Evolutionary conservation across 92 coral and sea anemone species (phyloP).

Genomic region (Metridium senile): DNA sequence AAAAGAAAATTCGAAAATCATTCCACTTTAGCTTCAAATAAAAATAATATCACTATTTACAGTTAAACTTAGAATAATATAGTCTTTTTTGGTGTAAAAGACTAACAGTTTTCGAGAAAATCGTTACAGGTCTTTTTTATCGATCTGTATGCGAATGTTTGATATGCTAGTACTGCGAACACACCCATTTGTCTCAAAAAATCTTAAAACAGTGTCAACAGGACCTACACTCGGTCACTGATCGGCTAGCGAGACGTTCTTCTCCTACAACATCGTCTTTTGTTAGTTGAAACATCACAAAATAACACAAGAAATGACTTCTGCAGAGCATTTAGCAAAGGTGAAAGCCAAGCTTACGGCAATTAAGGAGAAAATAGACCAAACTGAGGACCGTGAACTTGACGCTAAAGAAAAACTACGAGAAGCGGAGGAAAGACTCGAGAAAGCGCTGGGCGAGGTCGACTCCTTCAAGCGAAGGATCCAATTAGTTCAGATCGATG

Average conservation of each 20-base stretch:
- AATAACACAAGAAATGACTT: conserved; percentile 12
- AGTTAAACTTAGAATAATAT: background rate
- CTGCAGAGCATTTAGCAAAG: conserved; percentile 47
- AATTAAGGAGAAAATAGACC: conserved; percentile 78
- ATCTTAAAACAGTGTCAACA: background rate
- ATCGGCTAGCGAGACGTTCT: conserved; percentile 13
- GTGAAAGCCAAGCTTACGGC: conserved; percentile 73
- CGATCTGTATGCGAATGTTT: conserved; percentile 18
- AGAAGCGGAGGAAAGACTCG: conserved; percentile 55
- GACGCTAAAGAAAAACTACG: conserved; percentile 66
- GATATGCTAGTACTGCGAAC: conserved; percentile 1
- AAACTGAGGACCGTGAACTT: conserved; percentile 74
- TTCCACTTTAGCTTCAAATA: background rate
- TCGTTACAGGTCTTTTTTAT: conserved; percentile 25
- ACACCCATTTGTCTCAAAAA: conserved; percentile 22
- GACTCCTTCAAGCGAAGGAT: conserved; percentile 79
- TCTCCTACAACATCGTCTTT: background rate
- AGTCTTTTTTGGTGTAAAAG: no score
- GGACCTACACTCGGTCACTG: conserved; percentile 16
- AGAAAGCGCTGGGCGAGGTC: conserved; percentile 76
- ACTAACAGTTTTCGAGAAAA: background rate
- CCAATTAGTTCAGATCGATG: conserved; percentile 57
- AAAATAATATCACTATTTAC: background rate
- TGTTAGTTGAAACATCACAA: background rate
- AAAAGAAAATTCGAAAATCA: conserved; percentile 1